Evolutionary conservation across 2,888 invertebrate species (phyloP), one percentile per base, ranked within the genome.

Genomic region (Ganaspis brasiliensis): DNA sequence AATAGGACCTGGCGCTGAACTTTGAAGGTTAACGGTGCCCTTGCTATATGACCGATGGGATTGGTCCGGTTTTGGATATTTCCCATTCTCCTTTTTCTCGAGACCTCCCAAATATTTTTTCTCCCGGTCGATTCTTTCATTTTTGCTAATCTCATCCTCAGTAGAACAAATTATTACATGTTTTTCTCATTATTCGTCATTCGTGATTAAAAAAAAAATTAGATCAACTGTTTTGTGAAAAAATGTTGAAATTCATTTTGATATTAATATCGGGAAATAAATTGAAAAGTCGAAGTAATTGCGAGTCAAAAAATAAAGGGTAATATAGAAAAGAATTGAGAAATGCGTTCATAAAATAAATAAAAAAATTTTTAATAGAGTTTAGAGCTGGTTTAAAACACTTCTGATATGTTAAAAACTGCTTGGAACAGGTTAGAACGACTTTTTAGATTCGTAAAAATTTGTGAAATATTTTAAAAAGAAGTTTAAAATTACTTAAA

Each of bases 1-100:
- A 83, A 84, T 79, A 81, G 82, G 74, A 71, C 78, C 75, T 79
- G 78, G 61, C 72, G 72, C 71, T 76, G 67, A 67, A 67, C 45
- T 67, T 45, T 24, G 67, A 67, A 45, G 45, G 67, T 67, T 67
- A 45, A 67, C 67, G 45, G 67, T 21, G 67, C 24, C 24, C 67
- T 67, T 67, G 21, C 24, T n/a, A 40, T 67, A 45, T 67, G 67
- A 45, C 45, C 9, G 67, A 45, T 67, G 45, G 8, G 45, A 67
- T 26, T 67, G 67, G 45, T 67, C 45, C 24, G 24, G 24, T 45
- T 67, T 24, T 45, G 6, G 40, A 67, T 52, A 19, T 19, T 12
- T 16, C n/a, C 45, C 24, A n/a, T n/a, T 56, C 56, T 21, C 24
- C 56, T 24, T 24, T 45, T 16, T 24, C n/a, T 21, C 12, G 0